These are phyloP conservation scores for Ovibos moschatus DNA, from an alignment of 2,113 vertebrate genomes.

Conservation along the genomic window DNA sequence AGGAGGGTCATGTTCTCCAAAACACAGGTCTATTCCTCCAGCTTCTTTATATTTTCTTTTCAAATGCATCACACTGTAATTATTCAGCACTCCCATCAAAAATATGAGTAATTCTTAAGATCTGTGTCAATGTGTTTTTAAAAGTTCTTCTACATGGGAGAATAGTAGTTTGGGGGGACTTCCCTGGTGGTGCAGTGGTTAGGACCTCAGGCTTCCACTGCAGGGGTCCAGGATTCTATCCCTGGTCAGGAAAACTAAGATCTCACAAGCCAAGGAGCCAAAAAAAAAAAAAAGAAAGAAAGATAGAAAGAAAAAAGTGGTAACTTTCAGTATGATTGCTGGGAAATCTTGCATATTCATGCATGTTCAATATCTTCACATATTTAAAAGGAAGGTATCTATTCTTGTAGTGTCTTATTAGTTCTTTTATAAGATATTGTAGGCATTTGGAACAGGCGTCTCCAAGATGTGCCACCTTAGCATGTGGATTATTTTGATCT, in stretches of 20 bases:
- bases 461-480: neutral
- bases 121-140: slow-evolving; percentile 83
- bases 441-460: neutral
- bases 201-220: neutral
- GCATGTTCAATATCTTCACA: neutral
- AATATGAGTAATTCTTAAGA: slow-evolving; percentile 77
- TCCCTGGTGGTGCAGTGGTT: neutral
- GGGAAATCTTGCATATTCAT: slow-evolving; percentile 63
- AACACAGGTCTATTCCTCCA: slow-evolving; percentile 76
- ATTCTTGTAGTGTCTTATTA: neutral
- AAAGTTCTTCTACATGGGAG: slow-evolving; percentile 81
- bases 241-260: neutral
- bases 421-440: neutral
- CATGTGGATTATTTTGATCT: neutral
- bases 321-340: slow-evolving; percentile 80
- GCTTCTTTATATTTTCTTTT: slow-evolving; percentile 79
- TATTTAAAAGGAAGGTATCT: neutral
- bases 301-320: slow-evolving; percentile 48
- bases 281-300: neutral
- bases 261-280: neutral
- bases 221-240: neutral
- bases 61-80: slow-evolving; percentile 78
- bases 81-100: slow-evolving; percentile 77
- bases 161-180: slow-evolving; percentile 76
- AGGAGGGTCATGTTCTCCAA: slow-evolving; percentile 81